These are phyloP conservation scores for Diglossa cyanea DNA, from an alignment of 2,797 vertebrate genomes.

Conservation along the genomic window DNA sequence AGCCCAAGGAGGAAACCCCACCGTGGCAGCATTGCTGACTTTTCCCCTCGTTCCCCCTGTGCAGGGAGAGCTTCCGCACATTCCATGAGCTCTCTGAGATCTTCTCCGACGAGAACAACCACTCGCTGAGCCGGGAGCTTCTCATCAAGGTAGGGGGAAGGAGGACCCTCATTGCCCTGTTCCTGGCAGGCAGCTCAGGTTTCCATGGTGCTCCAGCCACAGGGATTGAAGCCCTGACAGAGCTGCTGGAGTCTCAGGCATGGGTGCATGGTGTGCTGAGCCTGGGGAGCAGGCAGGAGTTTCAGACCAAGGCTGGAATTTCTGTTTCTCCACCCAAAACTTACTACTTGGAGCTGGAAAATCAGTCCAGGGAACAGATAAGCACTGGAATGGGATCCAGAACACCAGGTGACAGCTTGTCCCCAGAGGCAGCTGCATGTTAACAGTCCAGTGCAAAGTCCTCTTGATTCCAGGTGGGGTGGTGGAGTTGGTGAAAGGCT, in stretches of 20 bases:
- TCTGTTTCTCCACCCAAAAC: neutral
- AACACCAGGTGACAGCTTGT: neutral
- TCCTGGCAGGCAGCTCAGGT: neutral
- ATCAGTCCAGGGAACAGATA: neutral
- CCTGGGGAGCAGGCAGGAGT: neutral
- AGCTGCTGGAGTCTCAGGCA: accelerated
- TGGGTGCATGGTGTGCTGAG: neutral
- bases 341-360: neutral
- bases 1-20: neutral
- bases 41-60: neutral
- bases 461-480: neutral
- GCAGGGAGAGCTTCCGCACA: slow-evolving; percentile 90
- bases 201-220: neutral
- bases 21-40: accelerated
- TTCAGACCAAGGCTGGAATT: neutral
- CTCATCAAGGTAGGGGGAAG: slow-evolving; percentile 85
- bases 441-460: neutral
- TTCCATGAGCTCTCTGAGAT: slow-evolving; percentile 94
- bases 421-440: neutral
- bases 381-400: neutral
- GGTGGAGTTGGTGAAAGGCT: neutral
- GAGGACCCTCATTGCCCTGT: accelerated
- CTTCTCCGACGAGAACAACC: slow-evolving; percentile 96
- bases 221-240: neutral
- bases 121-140: slow-evolving; percentile 91